Percentiles rank a stretch among this genome's conserved stretches.
These are phyloP conservation scores for Fulmarus glacialis DNA, from an alignment of 2,113 vertebrate species.

Conservation along the genomic window DNA sequence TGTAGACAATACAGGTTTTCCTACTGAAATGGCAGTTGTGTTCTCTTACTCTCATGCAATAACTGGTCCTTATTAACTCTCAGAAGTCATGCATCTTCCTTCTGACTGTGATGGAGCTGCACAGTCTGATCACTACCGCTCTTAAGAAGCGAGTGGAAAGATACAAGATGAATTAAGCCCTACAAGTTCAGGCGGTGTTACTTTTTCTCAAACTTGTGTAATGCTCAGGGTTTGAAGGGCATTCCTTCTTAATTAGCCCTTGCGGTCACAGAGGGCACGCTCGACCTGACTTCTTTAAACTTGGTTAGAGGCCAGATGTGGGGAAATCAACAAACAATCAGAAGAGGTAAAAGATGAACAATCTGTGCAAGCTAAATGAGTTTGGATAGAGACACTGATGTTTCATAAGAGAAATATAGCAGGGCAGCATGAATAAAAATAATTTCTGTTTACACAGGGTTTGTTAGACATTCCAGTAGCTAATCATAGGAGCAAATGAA, in stretches of 20 bases:
- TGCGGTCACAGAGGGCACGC: fast-evolving
- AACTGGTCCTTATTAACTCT: neutral
- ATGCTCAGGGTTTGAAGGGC: neutral
- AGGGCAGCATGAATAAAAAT: neutral
- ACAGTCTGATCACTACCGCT: neutral
- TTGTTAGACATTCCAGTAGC: neutral
- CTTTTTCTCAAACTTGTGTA: neutral
- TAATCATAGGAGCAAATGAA: neutral
- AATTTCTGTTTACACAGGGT: neutral
- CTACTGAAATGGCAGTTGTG: neutral
- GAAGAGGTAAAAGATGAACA: neutral
- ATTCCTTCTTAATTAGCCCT: neutral
- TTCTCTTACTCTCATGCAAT: neutral
- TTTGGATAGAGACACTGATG: neutral
- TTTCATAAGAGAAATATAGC: neutral
- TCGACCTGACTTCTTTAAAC: neutral
- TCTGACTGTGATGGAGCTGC: neutral
- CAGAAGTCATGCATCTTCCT: neutral
- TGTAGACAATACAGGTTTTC: neutral
- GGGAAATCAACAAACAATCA: neutral
- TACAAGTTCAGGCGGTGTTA: neutral
- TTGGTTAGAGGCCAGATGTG: neutral
- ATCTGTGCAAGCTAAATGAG: neutral
- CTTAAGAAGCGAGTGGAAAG: neutral
- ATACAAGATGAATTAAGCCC: neutral